Base-by-base conservation (phyloP, 1,140 invertebrate genomes). In the Ladona fulva region DNA sequence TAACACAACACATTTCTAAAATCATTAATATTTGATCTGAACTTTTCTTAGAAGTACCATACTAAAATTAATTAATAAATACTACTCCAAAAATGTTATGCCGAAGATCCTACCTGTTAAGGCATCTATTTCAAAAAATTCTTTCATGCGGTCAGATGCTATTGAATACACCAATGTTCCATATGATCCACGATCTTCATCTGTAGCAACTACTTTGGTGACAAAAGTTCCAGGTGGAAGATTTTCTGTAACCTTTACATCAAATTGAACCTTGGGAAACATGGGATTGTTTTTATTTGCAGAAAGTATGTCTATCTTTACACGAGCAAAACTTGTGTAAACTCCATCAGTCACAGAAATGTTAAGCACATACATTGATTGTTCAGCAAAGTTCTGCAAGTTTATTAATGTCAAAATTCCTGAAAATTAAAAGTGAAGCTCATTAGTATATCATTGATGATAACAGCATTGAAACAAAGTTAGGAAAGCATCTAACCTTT, bases 331-430 rank as follows among this genome's bases (percentile, higher is more conserved):
- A 74, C 90, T 92, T 1, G 94, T 95, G 84, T 96, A 94, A 12
- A 97, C 93, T 6, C 95, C 95, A 86, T 98, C 96, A 42, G 94
- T 95, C 22, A 95, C 95, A 0, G 94, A 95, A 22, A 98, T 90
- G 84, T 97, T 97, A 10, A 97, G 85, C 80, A 91, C 86, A 79
- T 90, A 91, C 79, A 87, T 85, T 74, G 89, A 86, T 76, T 89
- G 86, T 14, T 90, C 88, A 6, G 89, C 88, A 75, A 92, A 90
- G 80, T 90, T 89, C 74, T 90, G 89, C 83, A 92, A 87, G 80
- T 91, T 91, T 12, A 89, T 89, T 74, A 94, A 80, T 8, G 88
- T 87, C 24, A 95, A 87, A 52, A 93, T 86, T 59, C 90, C 87
- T 83, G 84, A 80, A 82, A 80, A 80, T 80, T 83, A 77, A 83